phyloP scores from a whole-genome alignment of 2,888 invertebrate species.

The Dione juno region DNA sequence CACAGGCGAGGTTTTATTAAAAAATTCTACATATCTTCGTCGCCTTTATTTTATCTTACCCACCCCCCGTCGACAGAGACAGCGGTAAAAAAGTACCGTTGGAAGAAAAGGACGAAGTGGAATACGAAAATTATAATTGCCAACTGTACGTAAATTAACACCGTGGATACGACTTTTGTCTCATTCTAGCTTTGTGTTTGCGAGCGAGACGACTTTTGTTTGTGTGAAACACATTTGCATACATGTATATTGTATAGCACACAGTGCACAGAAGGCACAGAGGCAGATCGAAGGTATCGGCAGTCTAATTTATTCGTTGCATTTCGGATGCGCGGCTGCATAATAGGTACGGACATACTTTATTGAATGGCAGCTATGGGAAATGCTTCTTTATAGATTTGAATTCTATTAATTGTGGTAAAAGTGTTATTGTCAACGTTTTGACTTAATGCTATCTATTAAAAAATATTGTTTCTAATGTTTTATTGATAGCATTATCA shows the following conservation, averaged over 20 bases:
- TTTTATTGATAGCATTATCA: not conserved
- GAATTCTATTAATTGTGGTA: slow-evolving; percentile 12
- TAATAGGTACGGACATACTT: slow-evolving; percentile 58
- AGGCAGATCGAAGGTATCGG: slow-evolving; percentile 80
- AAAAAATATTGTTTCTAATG: not conserved
- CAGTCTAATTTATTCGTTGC: slow-evolving; percentile 62
- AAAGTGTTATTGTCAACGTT: not conserved
- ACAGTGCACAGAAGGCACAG: slow-evolving; percentile 76
- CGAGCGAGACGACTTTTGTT: slow-evolving; percentile 58
- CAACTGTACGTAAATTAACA: slow-evolving; percentile 83
- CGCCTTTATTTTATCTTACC: slow-evolving; percentile 75
- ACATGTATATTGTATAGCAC: slow-evolving; percentile 70
- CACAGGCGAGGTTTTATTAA: slow-evolving; percentile 81
- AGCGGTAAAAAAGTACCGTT: slow-evolving; percentile 67
- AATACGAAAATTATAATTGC: slow-evolving; percentile 82
- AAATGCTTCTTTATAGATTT: slow-evolving; percentile 26
- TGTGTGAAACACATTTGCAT: slow-evolving; percentile 74
- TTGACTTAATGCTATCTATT: not conserved
- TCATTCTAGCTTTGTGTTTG: slow-evolving; percentile 52
- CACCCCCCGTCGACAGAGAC: slow-evolving; percentile 65
- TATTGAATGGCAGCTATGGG: slow-evolving; percentile 40
- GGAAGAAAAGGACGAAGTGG: slow-evolving; percentile 75
- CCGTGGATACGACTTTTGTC: slow-evolving; percentile 71
- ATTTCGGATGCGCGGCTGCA: slow-evolving; percentile 60
- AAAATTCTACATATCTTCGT: slow-evolving; percentile 82